Conservation (phyloP, 2,888 invertebrate species). For the Calameuta filiformis region DNA sequence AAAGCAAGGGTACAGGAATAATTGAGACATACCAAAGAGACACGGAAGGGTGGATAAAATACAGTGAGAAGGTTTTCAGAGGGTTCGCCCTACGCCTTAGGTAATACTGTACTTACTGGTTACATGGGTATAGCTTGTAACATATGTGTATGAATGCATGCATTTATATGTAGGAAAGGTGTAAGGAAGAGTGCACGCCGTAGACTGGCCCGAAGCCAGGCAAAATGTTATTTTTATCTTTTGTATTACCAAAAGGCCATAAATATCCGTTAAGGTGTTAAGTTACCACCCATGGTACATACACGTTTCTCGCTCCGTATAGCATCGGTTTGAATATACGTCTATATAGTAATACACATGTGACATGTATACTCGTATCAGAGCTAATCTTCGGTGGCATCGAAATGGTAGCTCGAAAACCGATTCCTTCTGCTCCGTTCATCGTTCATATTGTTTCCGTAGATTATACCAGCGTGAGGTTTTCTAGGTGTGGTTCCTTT, state of each 20-base stretch:
- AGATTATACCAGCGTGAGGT: neutral
- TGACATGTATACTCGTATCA: slow-evolving; percentile 23
- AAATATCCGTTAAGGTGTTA: slow-evolving; percentile 45
- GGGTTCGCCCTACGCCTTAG: slow-evolving; percentile 21
- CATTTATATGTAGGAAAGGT: neutral
- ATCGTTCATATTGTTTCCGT: neutral
- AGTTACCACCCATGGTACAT: slow-evolving; percentile 39
- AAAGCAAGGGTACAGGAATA: slow-evolving; percentile 14
- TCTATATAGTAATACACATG: neutral
- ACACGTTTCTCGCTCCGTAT: slow-evolving; percentile 20
- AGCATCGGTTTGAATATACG: slow-evolving; percentile 8
- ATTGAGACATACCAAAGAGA: slow-evolving; percentile 31
- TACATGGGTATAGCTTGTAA: neutral
- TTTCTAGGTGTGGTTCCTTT: neutral
- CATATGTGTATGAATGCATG: neutral
- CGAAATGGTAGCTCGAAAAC: slow-evolving; percentile 15
- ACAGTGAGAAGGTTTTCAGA: slow-evolving; percentile 23
- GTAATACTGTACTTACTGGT: slow-evolving; percentile 11
- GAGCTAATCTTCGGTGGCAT: slow-evolving; percentile 37
- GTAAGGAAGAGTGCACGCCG: neutral
- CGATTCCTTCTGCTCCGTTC: neutral
- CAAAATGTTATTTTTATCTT: slow-evolving; percentile 39
- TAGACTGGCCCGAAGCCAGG: slow-evolving; percentile 26
- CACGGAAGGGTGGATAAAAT: slow-evolving; percentile 15
- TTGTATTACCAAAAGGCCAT: slow-evolving; percentile 38